phyloP scores from a whole-genome alignment of 2,113 vertebrate species.

The Vulpes lagopus region DNA sequence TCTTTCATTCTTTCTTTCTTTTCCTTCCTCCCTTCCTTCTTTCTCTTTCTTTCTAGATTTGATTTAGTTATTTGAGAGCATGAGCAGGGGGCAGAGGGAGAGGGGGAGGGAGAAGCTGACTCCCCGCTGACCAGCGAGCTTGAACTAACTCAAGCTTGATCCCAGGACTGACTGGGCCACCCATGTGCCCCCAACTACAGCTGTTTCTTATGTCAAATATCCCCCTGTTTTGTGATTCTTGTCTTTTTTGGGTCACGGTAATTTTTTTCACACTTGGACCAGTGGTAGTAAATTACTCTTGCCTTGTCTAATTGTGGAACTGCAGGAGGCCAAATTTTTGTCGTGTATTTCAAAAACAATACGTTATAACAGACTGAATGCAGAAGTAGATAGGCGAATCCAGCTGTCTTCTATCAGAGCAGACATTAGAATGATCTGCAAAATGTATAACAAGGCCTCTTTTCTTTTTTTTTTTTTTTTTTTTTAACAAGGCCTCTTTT shows the following conservation, averaged over 20 bases:
- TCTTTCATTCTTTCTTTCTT: not conserved
- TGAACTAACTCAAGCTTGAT: not conserved
- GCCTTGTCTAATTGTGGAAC: conserved; percentile 29
- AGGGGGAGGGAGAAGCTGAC: not conserved
- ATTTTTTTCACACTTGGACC: conserved; percentile 20
- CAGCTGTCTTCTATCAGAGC: not conserved
- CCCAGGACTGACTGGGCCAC: not conserved
- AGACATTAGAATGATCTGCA: not conserved
- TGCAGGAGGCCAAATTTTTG: not conserved
- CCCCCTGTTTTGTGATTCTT: not conserved
- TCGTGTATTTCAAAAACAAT: not conserved
- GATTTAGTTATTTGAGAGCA: not conserved
- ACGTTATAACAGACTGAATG: conserved; percentile 31
- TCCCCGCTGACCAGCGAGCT: not conserved
- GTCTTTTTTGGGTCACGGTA: not conserved
- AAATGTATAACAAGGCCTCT: not conserved
- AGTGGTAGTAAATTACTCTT: not conserved
- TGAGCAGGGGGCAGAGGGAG: not conserved
- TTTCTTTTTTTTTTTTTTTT: too few species aligned
- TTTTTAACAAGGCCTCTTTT: not conserved
- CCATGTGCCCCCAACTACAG: not conserved
- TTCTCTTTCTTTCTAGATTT: not conserved
- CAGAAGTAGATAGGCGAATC: not conserved
- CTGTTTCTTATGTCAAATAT: not conserved
- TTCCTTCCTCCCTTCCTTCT: not conserved